These are phyloP conservation scores for Trematomus bernacchii DNA, from an alignment of 2,797 vertebrate genomes.

Conservation along the genomic window DNA sequence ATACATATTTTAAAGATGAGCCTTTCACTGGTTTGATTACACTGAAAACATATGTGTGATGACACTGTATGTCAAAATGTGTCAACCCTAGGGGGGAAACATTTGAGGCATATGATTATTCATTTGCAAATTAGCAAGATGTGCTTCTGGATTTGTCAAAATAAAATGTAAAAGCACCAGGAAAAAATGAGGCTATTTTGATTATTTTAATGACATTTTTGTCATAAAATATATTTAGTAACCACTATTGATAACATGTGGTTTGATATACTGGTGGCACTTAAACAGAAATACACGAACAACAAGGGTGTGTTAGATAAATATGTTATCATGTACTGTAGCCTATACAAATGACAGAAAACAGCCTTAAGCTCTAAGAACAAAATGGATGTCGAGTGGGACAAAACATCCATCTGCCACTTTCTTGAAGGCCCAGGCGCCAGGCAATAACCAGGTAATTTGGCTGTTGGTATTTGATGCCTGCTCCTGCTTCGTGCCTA, in stretches of 20 bases:
- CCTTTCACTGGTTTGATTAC: background rate
- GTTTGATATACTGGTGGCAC: constrained; percentile 8
- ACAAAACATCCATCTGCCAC: constrained; percentile 77
- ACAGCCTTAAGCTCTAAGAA: constrained; percentile 68
- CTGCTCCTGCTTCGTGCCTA: constrained; percentile 68
- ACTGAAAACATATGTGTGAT: background rate
- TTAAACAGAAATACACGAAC: constrained; percentile 1
- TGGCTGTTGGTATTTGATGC: constrained; percentile 76
- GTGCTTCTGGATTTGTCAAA: background rate
- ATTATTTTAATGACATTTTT: background rate
- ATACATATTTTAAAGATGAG: background rate
- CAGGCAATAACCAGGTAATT: constrained; percentile 80
- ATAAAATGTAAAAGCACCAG: background rate
- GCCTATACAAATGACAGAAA: constrained; percentile 62
- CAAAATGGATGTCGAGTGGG: constrained; percentile 76
- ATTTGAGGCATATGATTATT: background rate
- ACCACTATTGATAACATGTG: constrained; percentile 7
- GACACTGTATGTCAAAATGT: background rate
- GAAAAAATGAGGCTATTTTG: background rate
- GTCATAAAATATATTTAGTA: background rate
- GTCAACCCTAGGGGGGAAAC: background rate
- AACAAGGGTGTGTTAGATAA: constrained; percentile 21
- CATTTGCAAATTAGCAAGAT: background rate
- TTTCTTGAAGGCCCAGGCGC: constrained; percentile 67
- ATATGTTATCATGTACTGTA: constrained; percentile 60